These are phyloP conservation scores for Conchocele bisecta DNA, from an alignment of 2,888 invertebrate species.

Conservation along the genomic window DNA sequence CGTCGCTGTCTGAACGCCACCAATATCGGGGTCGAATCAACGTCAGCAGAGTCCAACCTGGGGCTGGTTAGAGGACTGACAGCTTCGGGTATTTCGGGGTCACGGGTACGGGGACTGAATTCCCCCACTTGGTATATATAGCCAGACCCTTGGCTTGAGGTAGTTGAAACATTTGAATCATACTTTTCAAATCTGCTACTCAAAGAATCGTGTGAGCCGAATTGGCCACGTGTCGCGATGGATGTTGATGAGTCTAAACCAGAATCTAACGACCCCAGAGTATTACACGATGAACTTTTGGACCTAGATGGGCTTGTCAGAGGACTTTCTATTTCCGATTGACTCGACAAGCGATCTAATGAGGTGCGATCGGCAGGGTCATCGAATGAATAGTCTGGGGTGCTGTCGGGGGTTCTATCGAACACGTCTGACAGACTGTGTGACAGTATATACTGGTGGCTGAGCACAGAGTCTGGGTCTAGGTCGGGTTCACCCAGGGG, in stretches of 20 bases:
- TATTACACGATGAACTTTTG: conserved; percentile 49
- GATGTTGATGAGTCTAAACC: conserved; percentile 46
- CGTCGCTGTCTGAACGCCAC: conserved; percentile 34
- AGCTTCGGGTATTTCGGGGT: not conserved
- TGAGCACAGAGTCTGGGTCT: too few species aligned
- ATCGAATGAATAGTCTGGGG: too few species aligned
- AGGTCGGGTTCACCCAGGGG: too few species aligned
- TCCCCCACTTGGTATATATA: conserved; percentile 13
- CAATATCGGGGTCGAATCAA: conserved; percentile 17
- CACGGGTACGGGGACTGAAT: conserved; percentile 2
- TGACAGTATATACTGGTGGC: too few species aligned
- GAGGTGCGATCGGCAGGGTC: too few species aligned
- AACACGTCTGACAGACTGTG: too few species aligned
- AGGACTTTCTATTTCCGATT: conserved; percentile 26
- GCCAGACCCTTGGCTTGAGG: too few species aligned
- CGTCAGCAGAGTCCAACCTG: not conserved
- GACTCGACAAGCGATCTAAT: too few species aligned
- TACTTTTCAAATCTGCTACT: too few species aligned
- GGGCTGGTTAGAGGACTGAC: conserved; percentile 10
- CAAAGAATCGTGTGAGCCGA: conserved; percentile 35
- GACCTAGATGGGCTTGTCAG: conserved; percentile 24
- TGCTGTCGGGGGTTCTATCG: too few species aligned
- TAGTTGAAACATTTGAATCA: too few species aligned
- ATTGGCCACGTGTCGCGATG: conserved; percentile 25
- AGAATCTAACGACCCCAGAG: conserved; percentile 46